Evolutionary conservation across 2,797 vertebrate species (phyloP).

Genomic region (Antennarius maculatus): DNA sequence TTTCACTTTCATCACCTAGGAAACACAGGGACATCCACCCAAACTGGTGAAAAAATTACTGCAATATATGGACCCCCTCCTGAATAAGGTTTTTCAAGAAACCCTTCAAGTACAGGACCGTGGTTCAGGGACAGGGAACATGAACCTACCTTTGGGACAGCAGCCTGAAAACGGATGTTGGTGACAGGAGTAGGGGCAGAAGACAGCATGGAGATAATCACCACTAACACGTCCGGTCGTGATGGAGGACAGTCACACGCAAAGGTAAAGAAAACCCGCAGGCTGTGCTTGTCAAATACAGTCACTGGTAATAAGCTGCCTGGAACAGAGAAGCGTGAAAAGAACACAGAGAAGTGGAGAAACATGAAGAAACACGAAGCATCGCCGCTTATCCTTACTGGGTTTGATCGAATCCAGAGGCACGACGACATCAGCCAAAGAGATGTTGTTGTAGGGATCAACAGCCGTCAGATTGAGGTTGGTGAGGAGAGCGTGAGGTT

Average conservation of each 20-base stretch:
- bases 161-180: constrained; percentile 95
- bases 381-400: constrained; percentile 78
- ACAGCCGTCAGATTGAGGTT: constrained; percentile 57
- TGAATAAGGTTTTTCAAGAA: background rate
- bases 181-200: constrained; percentile 91
- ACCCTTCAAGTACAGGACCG: background rate
- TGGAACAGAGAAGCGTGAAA: constrained; percentile 54
- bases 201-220: constrained; percentile 98
- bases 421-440: constrained; percentile 87
- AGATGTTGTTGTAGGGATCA: constrained; percentile 78
- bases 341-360: background rate
- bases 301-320: constrained; percentile 95
- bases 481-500: constrained; percentile 46
- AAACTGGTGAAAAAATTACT: background rate
- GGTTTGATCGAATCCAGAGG: constrained; percentile 96
- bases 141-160: constrained; percentile 91
- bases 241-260: constrained; percentile 88
- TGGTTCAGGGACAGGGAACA: background rate
- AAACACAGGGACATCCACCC: background rate
- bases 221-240: constrained; percentile 91
- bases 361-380: background rate
- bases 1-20: constrained; percentile 95
- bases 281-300: constrained; percentile 93
- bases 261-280: constrained; percentile 95
- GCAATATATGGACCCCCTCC: too few relatives aligned